Evolutionary conservation across 2,888 invertebrate species (phyloP).

Genomic region (Tetragonisca angustula): DNA sequence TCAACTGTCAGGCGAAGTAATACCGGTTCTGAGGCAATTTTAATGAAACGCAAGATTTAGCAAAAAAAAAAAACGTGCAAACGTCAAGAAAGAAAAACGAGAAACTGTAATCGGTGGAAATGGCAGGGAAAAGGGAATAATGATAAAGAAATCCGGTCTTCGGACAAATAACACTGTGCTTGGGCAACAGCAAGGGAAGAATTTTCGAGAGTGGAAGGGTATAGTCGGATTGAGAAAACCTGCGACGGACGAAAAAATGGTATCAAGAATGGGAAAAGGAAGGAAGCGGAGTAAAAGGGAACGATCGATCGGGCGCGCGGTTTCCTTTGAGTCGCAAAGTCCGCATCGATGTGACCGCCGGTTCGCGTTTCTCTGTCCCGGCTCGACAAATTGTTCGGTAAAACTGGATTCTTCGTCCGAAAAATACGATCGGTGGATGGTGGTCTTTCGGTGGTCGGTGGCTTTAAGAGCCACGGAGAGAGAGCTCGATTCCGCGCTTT

Average conservation of each 20-base stretch:
- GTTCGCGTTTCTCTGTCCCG: conserved; percentile 7
- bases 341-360: not conserved
- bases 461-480: not conserved
- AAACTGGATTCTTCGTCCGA: conserved; percentile 18
- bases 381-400: conserved; percentile 20
- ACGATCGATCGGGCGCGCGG: not conserved
- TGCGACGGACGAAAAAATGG: not conserved
- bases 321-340: conserved; percentile 22
- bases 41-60: too few relatives aligned
- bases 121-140: too few relatives aligned
- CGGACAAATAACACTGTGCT: too few relatives aligned
- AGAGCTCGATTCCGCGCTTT: not conserved
- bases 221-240: conserved; percentile 8
- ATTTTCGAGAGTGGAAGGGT: not conserved
- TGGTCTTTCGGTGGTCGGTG: conserved; percentile 11
- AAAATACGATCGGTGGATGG: not conserved
- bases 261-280: not conserved
- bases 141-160: too few relatives aligned
- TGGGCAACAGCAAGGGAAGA: too few relatives aligned
- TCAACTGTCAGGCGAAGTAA: too few relatives aligned
- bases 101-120: too few relatives aligned
- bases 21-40: too few relatives aligned
- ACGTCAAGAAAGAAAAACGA: too few relatives aligned
- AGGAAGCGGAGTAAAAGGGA: not conserved
- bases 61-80: too few relatives aligned